Percentiles rank a stretch among this genome's conserved stretches.
Conservation (phyloP, 2,797 vertebrate species). For the Etheostoma nigrum region DNA sequence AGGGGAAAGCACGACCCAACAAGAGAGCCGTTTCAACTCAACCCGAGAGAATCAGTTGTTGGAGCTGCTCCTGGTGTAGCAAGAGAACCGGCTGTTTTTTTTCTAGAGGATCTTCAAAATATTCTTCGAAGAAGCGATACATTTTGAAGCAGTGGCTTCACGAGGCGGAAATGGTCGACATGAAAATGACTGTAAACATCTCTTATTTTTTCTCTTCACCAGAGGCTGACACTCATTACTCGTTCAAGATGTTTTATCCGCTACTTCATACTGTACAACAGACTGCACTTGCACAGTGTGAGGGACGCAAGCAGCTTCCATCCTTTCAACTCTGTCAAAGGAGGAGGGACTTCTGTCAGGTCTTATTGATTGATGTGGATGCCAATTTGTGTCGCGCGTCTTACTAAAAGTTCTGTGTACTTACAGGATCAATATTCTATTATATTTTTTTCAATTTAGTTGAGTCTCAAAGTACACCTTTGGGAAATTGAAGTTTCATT, state of each 20-base stretch:
- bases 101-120: slow-evolving; percentile 13
- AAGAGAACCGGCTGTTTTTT: slow-evolving; percentile 1
- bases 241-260: slow-evolving; percentile 31
- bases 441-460: neutral
- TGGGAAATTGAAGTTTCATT: too few species aligned
- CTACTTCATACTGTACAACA: slow-evolving; percentile 30
- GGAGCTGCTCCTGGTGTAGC: neutral
- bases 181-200: slow-evolving; percentile 38
- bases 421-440: neutral
- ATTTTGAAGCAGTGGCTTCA: slow-evolving; percentile 8
- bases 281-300: slow-evolving; percentile 30
- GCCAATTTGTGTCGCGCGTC: slow-evolving; percentile 8
- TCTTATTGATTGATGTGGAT: slow-evolving; percentile 32
- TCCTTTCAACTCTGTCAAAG: slow-evolving; percentile 8
- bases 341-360: slow-evolving; percentile 25
- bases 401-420: neutral
- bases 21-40: neutral
- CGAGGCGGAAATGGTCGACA: slow-evolving; percentile 8
- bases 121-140: slow-evolving; percentile 15
- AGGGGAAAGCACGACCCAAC: neutral
- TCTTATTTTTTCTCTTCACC: slow-evolving; percentile 35
- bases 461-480: neutral
- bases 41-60: neutral
- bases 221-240: slow-evolving; percentile 35
- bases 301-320: slow-evolving; percentile 36